Base-by-base conservation (phyloP, 2,113 vertebrate species). In the Poeciliopsis turrubarensis region DNA sequence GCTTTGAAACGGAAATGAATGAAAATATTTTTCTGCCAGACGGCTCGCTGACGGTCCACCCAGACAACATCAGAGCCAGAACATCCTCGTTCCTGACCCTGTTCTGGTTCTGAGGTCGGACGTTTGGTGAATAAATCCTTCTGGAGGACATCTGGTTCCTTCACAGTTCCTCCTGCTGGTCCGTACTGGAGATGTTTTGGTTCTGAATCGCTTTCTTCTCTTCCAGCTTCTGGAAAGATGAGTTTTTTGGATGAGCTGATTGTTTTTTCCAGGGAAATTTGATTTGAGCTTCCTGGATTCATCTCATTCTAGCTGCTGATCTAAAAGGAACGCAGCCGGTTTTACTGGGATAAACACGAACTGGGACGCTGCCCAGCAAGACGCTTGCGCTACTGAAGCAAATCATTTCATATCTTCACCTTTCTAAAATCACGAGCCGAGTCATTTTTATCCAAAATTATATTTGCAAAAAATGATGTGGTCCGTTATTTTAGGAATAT, bases 181-280 rank as follows among this genome's bases (percentile, higher is more conserved):
- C 65, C 62, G 41, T 68, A 41, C 39, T 3, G 14, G 10, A 37
- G 34, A 37, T 15, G 12, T 41, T 47, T 17, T 47, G 44, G 44
- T 47, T 17, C 17, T 81, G 73, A 66, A 79, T 73, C 51, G 60
- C 70, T 81, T 85, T 81, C 44, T 19, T 31, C 15, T 12, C 25
- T 19, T 34, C 2, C 0, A 25, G 27, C 44, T 32, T 44, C 41
- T 17, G 25, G 27, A 29, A 31, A 64, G 75, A 51, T 57, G 34
- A 68, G 3, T 64, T 66, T 41, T 29, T 26, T 32, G 63, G 1
- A 0, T 19, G 54, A 30, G 8, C 5, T 47, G 4, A 22, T 19
- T 32, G 13, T 63, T 26, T 27, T 65, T 47, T 47, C 15, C 14
- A 44, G 41, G 11, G 14, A 44, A 14, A 44, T 44, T 15, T 47